Percentiles rank a stretch among this genome's conserved stretches.
These are phyloP conservation scores for Sinocyclocheilus rhinocerous DNA, from an alignment of 2,113 vertebrate genomes.

Conservation along the genomic window DNA sequence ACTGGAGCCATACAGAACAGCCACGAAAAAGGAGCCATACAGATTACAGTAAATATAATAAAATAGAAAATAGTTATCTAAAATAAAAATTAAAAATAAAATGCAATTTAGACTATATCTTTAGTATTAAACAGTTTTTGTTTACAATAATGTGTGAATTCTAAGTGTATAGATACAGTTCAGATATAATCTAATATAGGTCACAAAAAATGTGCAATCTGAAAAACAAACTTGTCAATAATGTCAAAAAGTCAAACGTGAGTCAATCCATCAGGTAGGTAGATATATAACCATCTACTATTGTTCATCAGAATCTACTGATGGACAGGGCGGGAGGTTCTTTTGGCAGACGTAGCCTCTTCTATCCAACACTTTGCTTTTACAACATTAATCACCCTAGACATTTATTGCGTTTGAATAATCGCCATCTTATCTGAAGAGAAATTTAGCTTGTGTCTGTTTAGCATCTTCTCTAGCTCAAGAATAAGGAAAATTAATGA, in stretches of 20 bases:
- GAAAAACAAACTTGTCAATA: not conserved
- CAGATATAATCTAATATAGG: too few relatives aligned
- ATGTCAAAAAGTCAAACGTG: not conserved
- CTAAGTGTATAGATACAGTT: too few relatives aligned
- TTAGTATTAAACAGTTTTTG: too few relatives aligned
- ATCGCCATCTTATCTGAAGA: constrained; percentile 17
- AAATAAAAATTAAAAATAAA: too few relatives aligned
- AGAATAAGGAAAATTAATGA: constrained; percentile 8
- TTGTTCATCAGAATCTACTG: not conserved
- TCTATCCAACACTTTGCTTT: constrained; percentile 15
- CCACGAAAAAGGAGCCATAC: not conserved
- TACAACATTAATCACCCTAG: not conserved
- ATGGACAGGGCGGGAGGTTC: not conserved
- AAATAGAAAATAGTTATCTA: too few relatives aligned
- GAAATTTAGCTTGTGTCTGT: constrained; percentile 10
- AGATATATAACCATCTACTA: not conserved
- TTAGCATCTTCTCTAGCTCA: constrained; percentile 7
- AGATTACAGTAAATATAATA: not conserved
- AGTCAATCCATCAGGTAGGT: not conserved
- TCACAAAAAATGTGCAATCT: too few relatives aligned
- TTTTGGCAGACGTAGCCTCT: not conserved
- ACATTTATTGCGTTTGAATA: constrained; percentile 29
- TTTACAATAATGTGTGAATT: too few relatives aligned
- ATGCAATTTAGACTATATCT: too few relatives aligned
- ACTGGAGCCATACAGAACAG: not conserved